Evolutionary conservation across 2,113 vertebrate species (phyloP), one percentile per base, ranked within the genome.

Genomic region (Caretta caretta): DNA sequence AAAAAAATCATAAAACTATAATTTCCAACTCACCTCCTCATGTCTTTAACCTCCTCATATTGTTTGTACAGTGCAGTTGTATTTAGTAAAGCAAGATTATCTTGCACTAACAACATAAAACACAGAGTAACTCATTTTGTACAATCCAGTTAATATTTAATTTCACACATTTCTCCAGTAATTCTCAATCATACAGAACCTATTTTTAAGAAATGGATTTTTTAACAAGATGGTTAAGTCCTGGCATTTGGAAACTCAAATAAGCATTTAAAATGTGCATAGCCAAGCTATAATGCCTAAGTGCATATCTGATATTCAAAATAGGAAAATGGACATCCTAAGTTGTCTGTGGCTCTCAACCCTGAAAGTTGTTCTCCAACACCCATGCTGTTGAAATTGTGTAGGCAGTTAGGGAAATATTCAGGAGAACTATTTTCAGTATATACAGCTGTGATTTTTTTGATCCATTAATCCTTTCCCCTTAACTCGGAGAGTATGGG

Each of bases 361-460:
- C 10, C 92, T 95, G 79, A 46, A 57, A 24, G 38, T 4, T n/a
- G 49, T 72, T 87, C 19, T 76, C 22, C 75, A 56, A 10, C 20
- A 35, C 4, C 25, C 53, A 38, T 16, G 14, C 51, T 42, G 35
- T 83, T 24, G 31, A 88, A 94, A 88, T 87, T 86, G 46, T 53
- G 11, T 59, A 78, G 88, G 29, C 14, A 38, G 83, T 46, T 27
- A 89, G 24, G 11, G 27, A 92, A 79, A 53, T 13, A 10, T 75
- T 53, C 89, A 89, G 83, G 42, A 69, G 7, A 84, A 91, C 87
- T 65, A 25, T 80, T 69, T 29, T 87, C 80, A 12, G 51, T 86
- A 93, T 87, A 81, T 94, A 80, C 82, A 80, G 46, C 29, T 89
- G 22, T 89, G 38, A 81, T 92, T 81, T 83, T 92, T 25, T 72